These are phyloP conservation scores for Alces alces DNA, from an alignment of 2,113 vertebrate species.

Conservation along the genomic window DNA sequence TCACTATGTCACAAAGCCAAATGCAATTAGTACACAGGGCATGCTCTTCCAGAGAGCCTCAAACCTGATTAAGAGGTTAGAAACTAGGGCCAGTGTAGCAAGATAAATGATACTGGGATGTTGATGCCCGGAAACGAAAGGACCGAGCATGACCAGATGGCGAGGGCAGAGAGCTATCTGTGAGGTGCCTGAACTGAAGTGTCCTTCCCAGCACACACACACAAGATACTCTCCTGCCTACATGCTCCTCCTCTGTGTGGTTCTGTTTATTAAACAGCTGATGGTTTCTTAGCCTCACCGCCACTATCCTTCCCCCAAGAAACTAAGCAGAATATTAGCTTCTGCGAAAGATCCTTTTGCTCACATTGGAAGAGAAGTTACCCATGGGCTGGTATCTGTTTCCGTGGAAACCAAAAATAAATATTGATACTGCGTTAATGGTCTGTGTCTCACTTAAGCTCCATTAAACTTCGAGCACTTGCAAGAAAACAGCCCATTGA, in stretches of 20 bases:
- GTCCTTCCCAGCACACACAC: background rate
- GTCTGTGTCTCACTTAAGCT: constrained; percentile 76
- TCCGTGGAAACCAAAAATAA: constrained; percentile 74
- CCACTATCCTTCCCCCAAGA: background rate
- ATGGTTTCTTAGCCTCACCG: constrained; percentile 35
- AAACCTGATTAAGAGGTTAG: constrained; percentile 29
- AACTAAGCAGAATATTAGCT: constrained; percentile 52
- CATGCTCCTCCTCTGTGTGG: background rate
- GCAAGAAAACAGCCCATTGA: constrained; percentile 73
- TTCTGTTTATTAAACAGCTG: constrained; percentile 60
- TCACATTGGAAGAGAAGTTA: constrained; percentile 27
- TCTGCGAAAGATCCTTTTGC: constrained; percentile 45
- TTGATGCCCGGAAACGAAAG: background rate
- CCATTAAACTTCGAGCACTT: constrained; percentile 72
- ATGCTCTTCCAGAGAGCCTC: background rate
- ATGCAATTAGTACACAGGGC: background rate
- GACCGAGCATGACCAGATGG: background rate
- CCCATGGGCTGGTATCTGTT: constrained; percentile 59
- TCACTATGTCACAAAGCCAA: constrained; percentile 22
- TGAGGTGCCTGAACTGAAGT: background rate
- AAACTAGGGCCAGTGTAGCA: background rate
- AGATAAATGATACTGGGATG: background rate
- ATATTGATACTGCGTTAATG: constrained; percentile 75
- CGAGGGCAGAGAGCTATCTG: background rate
- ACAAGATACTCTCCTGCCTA: background rate